These are phyloP conservation scores for Festucalex cinctus DNA, from an alignment of 2,113 vertebrate genomes.

Conservation along the genomic window DNA sequence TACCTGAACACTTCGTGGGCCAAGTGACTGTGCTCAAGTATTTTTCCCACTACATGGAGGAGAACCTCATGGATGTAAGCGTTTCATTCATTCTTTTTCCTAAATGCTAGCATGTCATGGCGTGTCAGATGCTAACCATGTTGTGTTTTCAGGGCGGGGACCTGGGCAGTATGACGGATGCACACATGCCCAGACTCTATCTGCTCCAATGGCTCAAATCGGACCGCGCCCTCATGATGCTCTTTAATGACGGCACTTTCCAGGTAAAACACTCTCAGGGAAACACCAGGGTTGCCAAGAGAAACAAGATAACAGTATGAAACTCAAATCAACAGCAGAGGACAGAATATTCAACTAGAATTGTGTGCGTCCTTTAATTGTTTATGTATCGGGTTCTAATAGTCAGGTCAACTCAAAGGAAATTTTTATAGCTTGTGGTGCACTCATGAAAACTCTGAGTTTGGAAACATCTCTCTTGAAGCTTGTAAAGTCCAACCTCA, in stretches of 20 bases:
- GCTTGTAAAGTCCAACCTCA: background rate
- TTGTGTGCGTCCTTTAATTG: background rate
- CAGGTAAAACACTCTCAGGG: conserved; percentile 78
- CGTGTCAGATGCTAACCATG: conserved; percentile 28
- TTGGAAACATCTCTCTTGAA: background rate
- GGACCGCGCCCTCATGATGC: conserved; percentile 97
- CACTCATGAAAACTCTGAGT: background rate
- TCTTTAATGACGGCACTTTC: conserved; percentile 97
- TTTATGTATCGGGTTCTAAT: background rate
- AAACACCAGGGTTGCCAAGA: conserved; percentile 15
- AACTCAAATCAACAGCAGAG: background rate
- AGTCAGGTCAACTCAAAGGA: background rate
- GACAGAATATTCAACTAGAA: background rate
- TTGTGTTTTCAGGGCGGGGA: conserved; percentile 84
- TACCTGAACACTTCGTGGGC: conserved; percentile 89
- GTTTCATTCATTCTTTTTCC: conserved; percentile 6
- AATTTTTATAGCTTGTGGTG: background rate
- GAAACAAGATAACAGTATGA: background rate
- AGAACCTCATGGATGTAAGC: conserved; percentile 99
- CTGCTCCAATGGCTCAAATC: conserved; percentile 98
- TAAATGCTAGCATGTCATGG: conserved; percentile 19
- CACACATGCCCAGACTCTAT: conserved; percentile 86
- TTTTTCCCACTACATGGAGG: conserved; percentile 98
- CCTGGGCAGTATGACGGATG: conserved; percentile 80
- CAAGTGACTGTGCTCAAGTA: conserved; percentile 98